Base-by-base conservation (phyloP, 2,797 vertebrate genomes). In the Cossypha niveicapilla region DNA sequence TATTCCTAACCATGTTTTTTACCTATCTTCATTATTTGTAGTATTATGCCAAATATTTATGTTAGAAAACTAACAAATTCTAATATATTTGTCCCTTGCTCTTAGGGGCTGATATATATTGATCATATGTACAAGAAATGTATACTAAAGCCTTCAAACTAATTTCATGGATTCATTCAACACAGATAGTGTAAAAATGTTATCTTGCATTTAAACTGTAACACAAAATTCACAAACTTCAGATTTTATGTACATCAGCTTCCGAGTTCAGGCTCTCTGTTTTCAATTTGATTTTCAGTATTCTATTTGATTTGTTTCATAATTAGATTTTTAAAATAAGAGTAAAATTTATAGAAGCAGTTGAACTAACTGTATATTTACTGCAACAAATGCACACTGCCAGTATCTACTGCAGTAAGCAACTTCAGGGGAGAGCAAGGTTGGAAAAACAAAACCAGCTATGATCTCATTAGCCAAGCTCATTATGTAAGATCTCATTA, bases 381-480 rank as follows among this genome's bases (percentile, higher is more conserved):
- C 58, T 19, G n/a, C 34, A 88, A 67, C 27, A 86, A 94, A 74
- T 5, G 5, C 39, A 77, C 10, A 1, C 22, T 50, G 39, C 34
- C 57, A 51, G 35, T 35, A 79, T 70, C 86, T 65, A 76, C 3
- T 73, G 47, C 70, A 90, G 70, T n/a, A 72, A 78, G 79, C 41
- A 87, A 93, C 87, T 93, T 83, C 86, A 63, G 19, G 8, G n/a
- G 65, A 81, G 1, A 4, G 66, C 74, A 77, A 42, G 68, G 78
- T 22, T 58, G 34, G 66, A 77, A 91, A 90, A 92, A 54, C 72
- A 90, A 92, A 88, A 81, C 1, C 92, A 96, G 88, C 75, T 94
- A 94, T 95, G 96, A 95, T 93, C 96, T 96, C 91, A 96, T 96
- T 96, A 97, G 74, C 95, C 95, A 94, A 96, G 91, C 87, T 79